Conservation (phyloP, 2,113 vertebrate species). For the Sinocyclocheilus maitianheensis region DNA sequence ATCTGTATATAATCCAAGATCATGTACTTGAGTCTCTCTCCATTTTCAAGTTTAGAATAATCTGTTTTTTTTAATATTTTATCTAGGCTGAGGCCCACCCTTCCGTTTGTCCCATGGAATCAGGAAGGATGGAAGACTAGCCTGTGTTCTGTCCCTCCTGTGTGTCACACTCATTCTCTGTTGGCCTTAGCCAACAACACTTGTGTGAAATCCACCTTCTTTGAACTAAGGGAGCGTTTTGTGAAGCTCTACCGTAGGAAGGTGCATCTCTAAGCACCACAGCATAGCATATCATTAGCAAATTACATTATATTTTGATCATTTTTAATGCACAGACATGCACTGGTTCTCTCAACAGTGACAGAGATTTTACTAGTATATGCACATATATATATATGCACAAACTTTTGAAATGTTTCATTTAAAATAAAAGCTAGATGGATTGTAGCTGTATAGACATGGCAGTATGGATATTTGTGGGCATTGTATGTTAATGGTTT, state of each 20-base stretch:
- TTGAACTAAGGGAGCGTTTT: constrained; percentile 85
- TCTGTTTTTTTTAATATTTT: background rate
- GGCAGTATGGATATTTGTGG: too few species aligned
- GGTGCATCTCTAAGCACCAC: constrained; percentile 67
- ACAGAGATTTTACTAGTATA: too few species aligned
- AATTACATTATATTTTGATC: background rate
- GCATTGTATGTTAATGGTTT: too few species aligned
- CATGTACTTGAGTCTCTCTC: background rate
- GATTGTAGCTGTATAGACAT: too few species aligned
- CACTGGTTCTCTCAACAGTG: background rate
- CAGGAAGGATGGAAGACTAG: constrained; percentile 97
- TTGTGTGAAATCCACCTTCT: constrained; percentile 87
- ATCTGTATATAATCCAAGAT: background rate
- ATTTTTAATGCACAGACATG: background rate
- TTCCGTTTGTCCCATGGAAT: constrained; percentile 94
- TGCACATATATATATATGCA: too few species aligned
- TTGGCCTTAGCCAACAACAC: constrained; percentile 94
- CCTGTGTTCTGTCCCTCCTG: constrained; percentile 91
- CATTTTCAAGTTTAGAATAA: background rate
- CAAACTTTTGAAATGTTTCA: too few species aligned
- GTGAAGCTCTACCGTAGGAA: constrained; percentile 90
- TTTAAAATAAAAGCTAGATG: too few species aligned
- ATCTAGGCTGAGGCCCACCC: constrained; percentile 83
- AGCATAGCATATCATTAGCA: background rate
- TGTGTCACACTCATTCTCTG: constrained; percentile 89